These are phyloP conservation scores for Steinernema khuongi DNA, from an alignment of 1,140 invertebrate genomes.

Conservation along the genomic window DNA sequence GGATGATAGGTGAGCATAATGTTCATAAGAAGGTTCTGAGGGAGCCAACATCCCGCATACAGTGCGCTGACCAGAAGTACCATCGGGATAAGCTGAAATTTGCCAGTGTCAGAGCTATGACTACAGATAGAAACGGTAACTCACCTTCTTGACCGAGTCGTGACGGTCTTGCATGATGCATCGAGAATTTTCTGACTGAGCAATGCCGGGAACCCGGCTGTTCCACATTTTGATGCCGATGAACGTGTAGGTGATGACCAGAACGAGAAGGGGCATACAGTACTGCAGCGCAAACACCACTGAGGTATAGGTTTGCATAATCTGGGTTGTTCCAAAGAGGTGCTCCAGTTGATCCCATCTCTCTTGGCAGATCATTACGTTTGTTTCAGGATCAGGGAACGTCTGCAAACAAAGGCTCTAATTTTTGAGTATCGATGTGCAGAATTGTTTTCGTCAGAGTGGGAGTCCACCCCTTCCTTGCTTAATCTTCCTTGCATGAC, in stretches of 20 bases:
- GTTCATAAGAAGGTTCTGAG: slow-evolving; percentile 58
- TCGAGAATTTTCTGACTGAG: slow-evolving; percentile 32
- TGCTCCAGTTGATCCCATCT: slow-evolving; percentile 46
- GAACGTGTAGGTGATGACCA: slow-evolving; percentile 55
- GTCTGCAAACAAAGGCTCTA: no score
- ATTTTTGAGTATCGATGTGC: no score
- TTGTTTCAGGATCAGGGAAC: neutral
- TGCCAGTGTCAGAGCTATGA: no score
- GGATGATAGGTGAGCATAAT: slow-evolving; percentile 54
- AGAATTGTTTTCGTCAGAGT: no score
- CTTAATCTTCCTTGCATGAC: no score
- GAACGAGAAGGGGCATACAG: slow-evolving; percentile 50
- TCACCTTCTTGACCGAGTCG: slow-evolving; percentile 56
- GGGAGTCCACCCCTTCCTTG: no score
- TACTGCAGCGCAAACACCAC: slow-evolving; percentile 51
- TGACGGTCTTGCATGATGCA: slow-evolving; percentile 44
- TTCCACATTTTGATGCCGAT: slow-evolving; percentile 58
- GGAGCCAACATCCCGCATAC: slow-evolving; percentile 57
- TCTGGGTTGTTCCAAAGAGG: slow-evolving; percentile 31
- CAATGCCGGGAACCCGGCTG: slow-evolving; percentile 48
- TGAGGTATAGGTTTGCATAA: slow-evolving; percentile 46
- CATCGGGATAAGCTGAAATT: slow-evolving; percentile 56
- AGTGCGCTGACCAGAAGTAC: slow-evolving; percentile 53
- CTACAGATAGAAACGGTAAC: neutral
- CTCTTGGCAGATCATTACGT: slow-evolving; percentile 45